Percentiles rank a stretch among this genome's conserved stretches.
phyloP scores from a whole-genome alignment of 23 tunicate species.

The Clavelina lepadiformis region DNA sequence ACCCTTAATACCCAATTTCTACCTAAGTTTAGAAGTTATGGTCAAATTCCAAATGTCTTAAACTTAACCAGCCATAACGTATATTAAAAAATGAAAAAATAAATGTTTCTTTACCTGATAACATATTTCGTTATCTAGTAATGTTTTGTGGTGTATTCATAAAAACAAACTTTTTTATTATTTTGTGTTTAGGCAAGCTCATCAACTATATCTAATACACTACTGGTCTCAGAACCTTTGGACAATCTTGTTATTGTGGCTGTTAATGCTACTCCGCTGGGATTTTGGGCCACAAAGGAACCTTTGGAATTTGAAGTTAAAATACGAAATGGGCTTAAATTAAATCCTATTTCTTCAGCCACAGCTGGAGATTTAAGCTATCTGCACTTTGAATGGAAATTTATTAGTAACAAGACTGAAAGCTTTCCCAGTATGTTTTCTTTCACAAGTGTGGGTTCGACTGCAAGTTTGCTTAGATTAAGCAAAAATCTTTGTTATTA shows the following conservation, averaged over 20 bases:
- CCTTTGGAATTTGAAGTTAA: constrained; percentile 4
- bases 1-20: too few relatives aligned
- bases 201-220: constrained; percentile 9
- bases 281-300: constrained; percentile 8
- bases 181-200: constrained; percentile 72
- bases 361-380: not conserved
- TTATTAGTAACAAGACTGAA: not conserved
- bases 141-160: too few relatives aligned
- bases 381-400: constrained; percentile 6
- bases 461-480: too few relatives aligned
- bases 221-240: constrained; percentile 35
- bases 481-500: too few relatives aligned
- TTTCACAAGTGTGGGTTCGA: not conserved
- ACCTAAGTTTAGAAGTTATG: too few relatives aligned
- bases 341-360: not conserved
- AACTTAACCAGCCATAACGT: too few relatives aligned
- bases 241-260: not conserved
- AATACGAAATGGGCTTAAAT: not conserved
- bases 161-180: too few relatives aligned
- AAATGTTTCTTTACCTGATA: too few relatives aligned
- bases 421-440: not conserved
- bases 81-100: too few relatives aligned
- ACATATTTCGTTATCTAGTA: too few relatives aligned
- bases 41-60: too few relatives aligned
- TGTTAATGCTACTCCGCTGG: not conserved